A percentile compares a stretch with the other conserved stretches of the same genome.
These are phyloP conservation scores for Turritopsis rubra DNA, from an alignment of 30 jellyfish, hydroid and myxozoan species.

Conservation along the genomic window DNA sequence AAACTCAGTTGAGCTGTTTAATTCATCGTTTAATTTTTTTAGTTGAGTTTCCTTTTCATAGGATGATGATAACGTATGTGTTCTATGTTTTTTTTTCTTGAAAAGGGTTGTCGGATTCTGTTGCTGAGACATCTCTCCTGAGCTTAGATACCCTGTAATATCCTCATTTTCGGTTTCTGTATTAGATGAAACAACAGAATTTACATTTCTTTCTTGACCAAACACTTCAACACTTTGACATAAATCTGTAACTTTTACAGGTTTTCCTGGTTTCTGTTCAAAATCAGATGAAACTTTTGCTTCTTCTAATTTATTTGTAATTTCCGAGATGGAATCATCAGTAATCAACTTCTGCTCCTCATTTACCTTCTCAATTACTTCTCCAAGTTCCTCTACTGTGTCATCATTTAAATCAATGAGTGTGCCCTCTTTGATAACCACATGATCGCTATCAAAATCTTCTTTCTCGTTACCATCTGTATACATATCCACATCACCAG, in stretches of 20 bases:
- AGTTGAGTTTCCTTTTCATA: neutral
- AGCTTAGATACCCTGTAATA: conserved; percentile 3
- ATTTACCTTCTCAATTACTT: neutral
- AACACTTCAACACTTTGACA: neutral
- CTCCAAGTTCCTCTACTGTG: neutral
- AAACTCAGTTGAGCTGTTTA: conserved; percentile 6
- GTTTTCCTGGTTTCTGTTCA: conserved; percentile 22
- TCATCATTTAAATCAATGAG: conserved; percentile 19
- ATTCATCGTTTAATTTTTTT: neutral
- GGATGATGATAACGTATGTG: neutral
- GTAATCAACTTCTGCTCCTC: neutral
- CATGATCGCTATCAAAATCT: conserved; percentile 21
- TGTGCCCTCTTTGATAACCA: neutral
- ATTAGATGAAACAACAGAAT: neutral
- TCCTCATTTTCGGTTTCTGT: neutral
- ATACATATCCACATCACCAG: conserved; percentile 48
- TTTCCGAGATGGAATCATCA: conserved; percentile 21
- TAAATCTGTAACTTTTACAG: neutral
- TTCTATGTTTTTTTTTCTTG: neutral
- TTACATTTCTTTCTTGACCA: neutral
- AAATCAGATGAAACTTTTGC: neutral
- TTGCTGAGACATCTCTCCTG: conserved; percentile 23
- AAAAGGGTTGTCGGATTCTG: neutral
- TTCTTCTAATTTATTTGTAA: conserved; percentile 7
- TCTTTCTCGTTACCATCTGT: conserved; percentile 24